phyloP scores from a whole-genome alignment of 2,113 vertebrate species.

The Pangasianodon gigas region DNA sequence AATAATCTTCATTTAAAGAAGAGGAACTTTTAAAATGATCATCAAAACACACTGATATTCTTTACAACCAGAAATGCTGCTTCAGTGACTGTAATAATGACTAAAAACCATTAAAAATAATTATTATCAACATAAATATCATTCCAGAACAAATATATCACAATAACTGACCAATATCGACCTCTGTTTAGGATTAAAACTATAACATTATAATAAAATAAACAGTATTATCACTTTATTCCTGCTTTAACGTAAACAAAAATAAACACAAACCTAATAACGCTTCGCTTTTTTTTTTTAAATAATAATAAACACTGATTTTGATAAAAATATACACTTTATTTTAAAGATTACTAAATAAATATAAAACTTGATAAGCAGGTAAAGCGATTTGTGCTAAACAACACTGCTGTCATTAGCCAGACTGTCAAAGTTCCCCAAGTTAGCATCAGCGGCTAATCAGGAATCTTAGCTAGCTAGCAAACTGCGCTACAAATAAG shows the following conservation, averaged over 20 bases:
- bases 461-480: background rate
- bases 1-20: background rate
- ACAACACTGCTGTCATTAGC: background rate
- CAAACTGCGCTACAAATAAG: background rate
- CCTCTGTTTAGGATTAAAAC: background rate
- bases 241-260: background rate
- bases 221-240: background rate
- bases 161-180: background rate
- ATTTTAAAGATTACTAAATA: background rate
- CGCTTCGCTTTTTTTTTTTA: background rate
- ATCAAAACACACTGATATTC: background rate
- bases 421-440: conserved; percentile 12
- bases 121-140: background rate
- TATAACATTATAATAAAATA: background rate
- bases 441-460: conserved; percentile 16
- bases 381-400: background rate
- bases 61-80: background rate
- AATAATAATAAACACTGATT: background rate
- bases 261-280: background rate
- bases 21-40: background rate
- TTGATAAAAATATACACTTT: background rate
- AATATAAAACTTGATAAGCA: background rate
- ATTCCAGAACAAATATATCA: background rate
- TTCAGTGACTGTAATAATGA: background rate
- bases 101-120: background rate